Base-by-base conservation (phyloP, 2,888 invertebrate species). In the Plebejus melissa region DNA sequence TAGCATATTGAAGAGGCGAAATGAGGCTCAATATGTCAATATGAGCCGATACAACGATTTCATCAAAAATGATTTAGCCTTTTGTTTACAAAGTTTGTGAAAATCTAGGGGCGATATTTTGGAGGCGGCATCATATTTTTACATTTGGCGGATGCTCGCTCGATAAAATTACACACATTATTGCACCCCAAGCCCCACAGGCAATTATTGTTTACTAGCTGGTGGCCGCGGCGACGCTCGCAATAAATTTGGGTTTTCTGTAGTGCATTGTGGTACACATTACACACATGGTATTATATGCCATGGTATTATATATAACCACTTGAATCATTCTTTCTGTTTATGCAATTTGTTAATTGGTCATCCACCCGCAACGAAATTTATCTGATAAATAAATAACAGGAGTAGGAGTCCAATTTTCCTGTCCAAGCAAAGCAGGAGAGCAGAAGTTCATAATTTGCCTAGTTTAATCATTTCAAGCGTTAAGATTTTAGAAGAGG, bases 91-190 rank as follows among this genome's bases (percentile, higher is more conserved):
- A 65, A 11, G 60, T 28, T 58, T 65, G 11, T 65, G 3, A 54
- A 54, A 54, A 54, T 54, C 0, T 46, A 11, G 16, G 50, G 13
- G 11, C 60, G 4, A 4, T 60, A 28, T 60, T 60, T 32, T 32
- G 65, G 13, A 65, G 32, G 60, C 60, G n/a, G 65, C 16, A 65
- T 65, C 28, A 65, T 65, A 65, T 32, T 36, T 32, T 65, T 16
- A 16, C 32, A 65, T 65, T 32, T 32, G 13, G 65, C 7, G 13
- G 32, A 2, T 16, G 9, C 2, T 36, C 13, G 65, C 65, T 36
- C 32, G 65, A 65, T 65, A 65, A 65, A 65, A 65, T 65, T 65
- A 65, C 32, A 32, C 9, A 65, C 65, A 65, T 60, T 65, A 65
- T 65, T 65, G 65, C 65, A 11, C 22, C 65, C 65, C 65, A 65